Conservation (phyloP, 1,140 invertebrate species). For the Drosophila virilis region DNA sequence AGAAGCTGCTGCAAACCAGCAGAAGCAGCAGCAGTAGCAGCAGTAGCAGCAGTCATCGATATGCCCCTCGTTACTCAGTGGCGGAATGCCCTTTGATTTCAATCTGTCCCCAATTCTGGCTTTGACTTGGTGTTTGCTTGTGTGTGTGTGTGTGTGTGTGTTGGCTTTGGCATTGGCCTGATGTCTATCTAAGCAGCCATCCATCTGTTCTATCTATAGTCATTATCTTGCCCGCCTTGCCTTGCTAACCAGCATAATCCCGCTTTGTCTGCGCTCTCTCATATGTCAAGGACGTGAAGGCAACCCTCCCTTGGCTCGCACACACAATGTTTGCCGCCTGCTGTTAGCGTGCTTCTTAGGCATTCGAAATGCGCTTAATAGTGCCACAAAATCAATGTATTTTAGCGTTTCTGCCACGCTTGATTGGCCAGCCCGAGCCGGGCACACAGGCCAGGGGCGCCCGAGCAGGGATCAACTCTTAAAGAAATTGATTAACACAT, state of each 20-base stretch:
- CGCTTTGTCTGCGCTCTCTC: constrained; percentile 32
- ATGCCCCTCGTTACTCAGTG: constrained; percentile 24
- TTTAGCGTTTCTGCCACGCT: constrained; percentile 62
- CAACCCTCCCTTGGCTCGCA: not conserved
- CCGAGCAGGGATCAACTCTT: constrained; percentile 6
- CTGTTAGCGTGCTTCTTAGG: constrained; percentile 65
- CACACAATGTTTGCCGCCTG: not conserved
- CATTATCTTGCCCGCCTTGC: constrained; percentile 61
- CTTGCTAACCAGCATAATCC: constrained; percentile 73
- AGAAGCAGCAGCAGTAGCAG: not conserved
- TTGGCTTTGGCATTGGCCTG: constrained; percentile 17
- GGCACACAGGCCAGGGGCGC: not conserved
- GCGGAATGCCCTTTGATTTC: constrained; percentile 61
- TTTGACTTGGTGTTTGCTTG: constrained; percentile 5
- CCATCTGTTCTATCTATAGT: constrained; percentile 50
- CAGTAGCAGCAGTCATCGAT: constrained; percentile 57
- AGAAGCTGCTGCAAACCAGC: constrained; percentile 34
- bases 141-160: constrained; percentile 11
- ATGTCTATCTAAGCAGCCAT: constrained; percentile 22
- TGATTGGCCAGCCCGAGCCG: constrained; percentile 34
- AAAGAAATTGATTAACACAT: constrained; percentile 72
- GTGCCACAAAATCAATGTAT: constrained; percentile 77
- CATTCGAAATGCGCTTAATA: constrained; percentile 68
- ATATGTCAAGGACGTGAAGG: constrained; percentile 52
- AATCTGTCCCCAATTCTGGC: constrained; percentile 43